Base-by-base conservation (phyloP, 1,140 invertebrate genomes). In the Euura lappo region DNA sequence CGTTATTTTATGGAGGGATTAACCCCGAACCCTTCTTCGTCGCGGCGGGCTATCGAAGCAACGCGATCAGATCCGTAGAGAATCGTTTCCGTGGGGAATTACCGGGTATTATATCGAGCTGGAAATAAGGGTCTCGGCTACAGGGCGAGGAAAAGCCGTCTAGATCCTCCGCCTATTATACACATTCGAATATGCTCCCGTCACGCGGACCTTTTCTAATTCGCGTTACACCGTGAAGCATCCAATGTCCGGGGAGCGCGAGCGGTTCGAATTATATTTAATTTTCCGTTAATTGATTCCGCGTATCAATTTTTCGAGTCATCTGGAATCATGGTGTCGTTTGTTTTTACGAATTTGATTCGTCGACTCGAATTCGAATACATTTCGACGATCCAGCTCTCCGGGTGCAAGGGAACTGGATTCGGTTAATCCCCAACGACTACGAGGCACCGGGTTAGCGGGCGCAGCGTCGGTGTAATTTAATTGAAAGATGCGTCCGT, bases 31-130 rank as follows among this genome's bases (percentile, higher is more conserved):
- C 80, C 82, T 86, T 83, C 79, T 83, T 84, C 79, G 75, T 75
- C 77, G 77, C 13, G 13, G 51, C 51, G 10, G 3, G 6, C 6
- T 60, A n/a, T 60, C 51, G 79, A 80, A 75, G 79, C 82, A 79
- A 80, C 51, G 51, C 13, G 51, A 28, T 28, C 79, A 79, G 80
- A 85, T 83, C 82, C 82, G 77, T 83, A 76, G 81, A 83, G 85
- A 85, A 85, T 86, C 83, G 83, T 80, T 83, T 85, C 83, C 84
- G 80, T 69, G 79, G 81, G 83, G 79, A 81, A 81, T 81, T 81
- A 80, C 80, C 72, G 79, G 79, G 82, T 86, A 86, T 86, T 85
- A 85, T 85, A 86, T 84, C 79, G 83, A 85, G 82, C 83, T 80
- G 79, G 79, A 80, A 82, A 82, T 60, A 60, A 60, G 51, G 51